Conservation (phyloP, 2,888 invertebrate species). For the Pollenia griseotomentosa region DNA sequence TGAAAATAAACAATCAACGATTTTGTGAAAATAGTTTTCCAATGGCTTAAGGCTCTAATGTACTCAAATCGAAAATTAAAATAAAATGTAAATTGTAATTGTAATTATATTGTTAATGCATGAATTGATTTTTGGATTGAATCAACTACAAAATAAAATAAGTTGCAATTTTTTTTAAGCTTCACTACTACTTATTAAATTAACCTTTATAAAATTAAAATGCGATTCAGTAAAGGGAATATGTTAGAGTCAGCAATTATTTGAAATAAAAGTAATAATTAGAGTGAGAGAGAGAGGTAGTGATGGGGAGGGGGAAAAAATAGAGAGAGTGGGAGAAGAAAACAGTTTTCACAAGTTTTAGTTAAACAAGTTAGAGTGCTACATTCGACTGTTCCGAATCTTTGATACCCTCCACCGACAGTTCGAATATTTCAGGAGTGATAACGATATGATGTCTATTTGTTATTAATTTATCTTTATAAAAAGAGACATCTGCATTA, state of each 20-base stretch:
- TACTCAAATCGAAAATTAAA: constrained; percentile 46
- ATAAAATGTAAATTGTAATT: constrained; percentile 39
- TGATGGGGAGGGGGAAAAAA: too few species aligned
- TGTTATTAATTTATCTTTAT: too few species aligned
- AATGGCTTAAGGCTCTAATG: constrained; percentile 42
- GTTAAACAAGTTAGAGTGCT: too few species aligned
- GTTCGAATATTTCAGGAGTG: too few species aligned
- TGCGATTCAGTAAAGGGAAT: background rate
- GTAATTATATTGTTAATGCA: constrained; percentile 55
- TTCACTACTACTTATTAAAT: constrained; percentile 25
- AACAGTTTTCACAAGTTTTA: too few species aligned
- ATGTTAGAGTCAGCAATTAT: background rate
- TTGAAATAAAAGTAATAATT: background rate
- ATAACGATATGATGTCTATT: too few species aligned
- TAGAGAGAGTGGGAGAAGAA: too few species aligned
- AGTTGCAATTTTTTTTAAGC: background rate
- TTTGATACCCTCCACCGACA: too few species aligned
- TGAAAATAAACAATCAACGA: constrained; percentile 18
- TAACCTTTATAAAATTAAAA: constrained; percentile 9
- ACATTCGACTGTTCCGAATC: too few species aligned
- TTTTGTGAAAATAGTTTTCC: constrained; percentile 4
- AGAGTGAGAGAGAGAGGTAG: background rate
- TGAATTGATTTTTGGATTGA: constrained; percentile 39
- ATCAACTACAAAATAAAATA: background rate
- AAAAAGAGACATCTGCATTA: too few species aligned